Evolutionary conservation across 2,888 invertebrate species (phyloP), one percentile per base, ranked within the genome.

Genomic region (Drosophila pseudotakahashii): DNA sequence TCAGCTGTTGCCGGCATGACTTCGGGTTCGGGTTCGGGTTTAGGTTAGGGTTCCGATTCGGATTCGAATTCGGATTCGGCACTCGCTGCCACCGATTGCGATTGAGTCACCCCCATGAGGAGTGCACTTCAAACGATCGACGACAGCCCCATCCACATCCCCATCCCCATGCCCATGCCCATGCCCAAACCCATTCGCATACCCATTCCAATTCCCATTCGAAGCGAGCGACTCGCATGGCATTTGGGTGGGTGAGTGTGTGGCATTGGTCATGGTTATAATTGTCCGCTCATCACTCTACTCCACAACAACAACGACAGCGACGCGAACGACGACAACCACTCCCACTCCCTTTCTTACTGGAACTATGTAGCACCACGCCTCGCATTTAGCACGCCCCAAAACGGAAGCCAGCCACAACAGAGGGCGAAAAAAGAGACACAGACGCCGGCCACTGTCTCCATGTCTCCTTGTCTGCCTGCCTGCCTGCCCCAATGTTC

Each of bases 221-320:
- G 13, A 7, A 42, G 16, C 16, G n/a, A 39, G 39, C 39, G 19
- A 32, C 48, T 55, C 55, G 53, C 54, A 55, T 59, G 48, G 34
- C 63, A 30, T 36, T 37, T 45, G 32, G 37, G 26, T 59, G 55
- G 58, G 45, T 60, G 66, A 62, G 57, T 72, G 60, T 73, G 70
- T 71, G 78, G 50, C 52, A 60, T 69, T 73, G 85, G 69, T 76
- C 88, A 87, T 81, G 79, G 70, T 67, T 81, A 51, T 69, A 66
- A 62, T 63, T 77, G 80, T 82, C 66, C 50, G 69, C 84, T 75
- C 77, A 86, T 80, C 86, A 79, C 53, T 54, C 67, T 55, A 26
- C 45, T n/a, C 26, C 14, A 39, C 30, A 10, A 16, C n/a, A 23
- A 59, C 14, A 3, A 10, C 44, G 32, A n/a, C 4, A 2, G 9